phyloP scores from a whole-genome alignment of 2,888 invertebrate species.

The Metacarcinus magister region DNA sequence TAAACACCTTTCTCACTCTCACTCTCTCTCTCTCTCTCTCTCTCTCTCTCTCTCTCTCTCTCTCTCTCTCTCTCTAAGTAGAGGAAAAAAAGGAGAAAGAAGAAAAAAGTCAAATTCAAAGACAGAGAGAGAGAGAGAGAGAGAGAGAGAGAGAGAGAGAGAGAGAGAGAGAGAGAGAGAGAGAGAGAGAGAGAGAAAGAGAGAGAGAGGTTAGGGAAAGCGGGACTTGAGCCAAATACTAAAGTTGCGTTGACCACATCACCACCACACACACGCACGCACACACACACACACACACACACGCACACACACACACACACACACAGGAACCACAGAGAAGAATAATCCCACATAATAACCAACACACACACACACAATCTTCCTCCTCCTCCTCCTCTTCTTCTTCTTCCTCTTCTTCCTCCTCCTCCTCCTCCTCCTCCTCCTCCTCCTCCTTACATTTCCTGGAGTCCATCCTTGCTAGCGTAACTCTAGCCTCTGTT shows the following conservation, averaged over 20 bases:
- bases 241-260: slow-evolving; percentile 56
- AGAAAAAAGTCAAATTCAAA: not conserved
- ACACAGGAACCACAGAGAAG: not conserved
- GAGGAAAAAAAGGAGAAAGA: not conserved
- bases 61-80: no score
- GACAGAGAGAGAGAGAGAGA: no score
- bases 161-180: no score
- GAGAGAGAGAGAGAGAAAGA: not conserved
- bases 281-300: slow-evolving; percentile 51
- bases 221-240: slow-evolving; percentile 31
- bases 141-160: no score
- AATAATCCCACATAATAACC: not conserved
- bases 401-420: not conserved
- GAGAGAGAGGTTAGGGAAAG: slow-evolving; percentile 41
- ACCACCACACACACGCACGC: not conserved
- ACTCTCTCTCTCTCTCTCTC: not conserved
- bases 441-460: not conserved
- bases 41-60: not conserved
- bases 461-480: not conserved
- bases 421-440: no score
- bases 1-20: not conserved
- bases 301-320: slow-evolving; percentile 52
- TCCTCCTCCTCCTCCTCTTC: slow-evolving; percentile 1
- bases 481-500: not conserved
- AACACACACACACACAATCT: not conserved